Evolutionary conservation across 1,140 invertebrate species (phyloP), one percentile per base, ranked within the genome.

Genomic region (Penaeus indicus): DNA sequence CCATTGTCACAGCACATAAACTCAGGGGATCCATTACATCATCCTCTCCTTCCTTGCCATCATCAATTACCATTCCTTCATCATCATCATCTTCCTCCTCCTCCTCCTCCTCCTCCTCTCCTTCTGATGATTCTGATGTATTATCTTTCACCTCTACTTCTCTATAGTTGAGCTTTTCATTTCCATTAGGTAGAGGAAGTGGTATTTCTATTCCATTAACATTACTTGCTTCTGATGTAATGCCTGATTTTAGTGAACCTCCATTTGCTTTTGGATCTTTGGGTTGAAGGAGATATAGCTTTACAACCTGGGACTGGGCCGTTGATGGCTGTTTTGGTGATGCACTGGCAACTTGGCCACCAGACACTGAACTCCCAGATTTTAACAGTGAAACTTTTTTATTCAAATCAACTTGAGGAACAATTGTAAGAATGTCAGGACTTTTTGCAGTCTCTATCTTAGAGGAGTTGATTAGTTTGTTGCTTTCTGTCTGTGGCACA

Each of bases 1-100:
- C 90, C 89, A 91, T 91, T 21, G 90, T 90, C 18, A 91, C 90
- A 75, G 90, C 89, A 81, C 90, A 91, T 62, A 91, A 79, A 79
- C 86, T 90, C 10, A 90, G 84, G 32, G 90, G 90, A 67, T 91
- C 90, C 83, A 91, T 89, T 42, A 85, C 62, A 75, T 87, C 86
- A 18, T 89, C 88, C 19, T 90, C 90, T n/a, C 87, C 90, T 25
- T 88, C 84, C 75, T 88, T 90, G n/a, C 77, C 86, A 27, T 90
- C 90, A 62, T 88, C 89, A 64, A 90, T 89, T 84, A 91, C 89
- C 86, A 88, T 88, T 54, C 86, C 86, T 84, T 91, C 90, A 64
- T 91, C 86, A 61, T 84, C 86, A 25, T 90, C 90, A 21, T 60
- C 54, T 2, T 90, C 69, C 47, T 86, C 69, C 18, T 63, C 47